A percentile compares a stretch with the other conserved stretches of the same genome.
phyloP scores from a whole-genome alignment of 2,797 vertebrate species.

The Poecilia gillii region DNA sequence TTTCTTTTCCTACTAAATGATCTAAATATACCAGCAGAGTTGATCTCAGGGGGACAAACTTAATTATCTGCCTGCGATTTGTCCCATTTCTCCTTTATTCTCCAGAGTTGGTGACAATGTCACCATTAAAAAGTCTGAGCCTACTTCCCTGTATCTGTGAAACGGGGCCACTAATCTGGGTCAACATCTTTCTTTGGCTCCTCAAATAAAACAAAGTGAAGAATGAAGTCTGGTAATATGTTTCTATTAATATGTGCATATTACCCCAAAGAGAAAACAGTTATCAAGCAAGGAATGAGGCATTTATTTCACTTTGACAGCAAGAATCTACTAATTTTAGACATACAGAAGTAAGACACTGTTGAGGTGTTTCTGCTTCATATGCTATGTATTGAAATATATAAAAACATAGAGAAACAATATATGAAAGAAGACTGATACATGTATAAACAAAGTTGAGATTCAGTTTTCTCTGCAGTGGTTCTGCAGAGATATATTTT shows the following conservation, averaged over 20 bases:
- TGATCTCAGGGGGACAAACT: constrained; percentile 64
- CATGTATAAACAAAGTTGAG: too few species aligned
- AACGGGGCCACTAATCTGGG: constrained; percentile 80
- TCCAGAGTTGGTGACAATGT: constrained; percentile 73
- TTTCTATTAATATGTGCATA: constrained; percentile 23
- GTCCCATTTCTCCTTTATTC: constrained; percentile 74
- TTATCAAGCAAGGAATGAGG: neutral
- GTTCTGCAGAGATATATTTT: too few species aligned
- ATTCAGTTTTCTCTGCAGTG: too few species aligned
- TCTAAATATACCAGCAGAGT: constrained; percentile 64
- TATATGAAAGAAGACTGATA: neutral
- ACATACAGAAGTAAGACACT: neutral
- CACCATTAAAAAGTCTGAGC: constrained; percentile 66
- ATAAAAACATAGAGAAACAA: neutral
- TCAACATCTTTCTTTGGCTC: constrained; percentile 56
- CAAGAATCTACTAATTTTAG: neutral
- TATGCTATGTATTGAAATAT: neutral
- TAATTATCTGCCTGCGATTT: constrained; percentile 81
- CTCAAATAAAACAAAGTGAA: constrained; percentile 32
- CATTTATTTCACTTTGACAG: neutral
- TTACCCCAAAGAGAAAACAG: constrained; percentile 6
- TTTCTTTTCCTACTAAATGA: constrained; percentile 25
- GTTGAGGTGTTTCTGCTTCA: neutral
- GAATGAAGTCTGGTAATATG: constrained; percentile 42
- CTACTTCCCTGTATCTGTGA: constrained; percentile 75